Base-by-base conservation (phyloP, 1,140 invertebrate genomes). In the Aphidius ervi region DNA sequence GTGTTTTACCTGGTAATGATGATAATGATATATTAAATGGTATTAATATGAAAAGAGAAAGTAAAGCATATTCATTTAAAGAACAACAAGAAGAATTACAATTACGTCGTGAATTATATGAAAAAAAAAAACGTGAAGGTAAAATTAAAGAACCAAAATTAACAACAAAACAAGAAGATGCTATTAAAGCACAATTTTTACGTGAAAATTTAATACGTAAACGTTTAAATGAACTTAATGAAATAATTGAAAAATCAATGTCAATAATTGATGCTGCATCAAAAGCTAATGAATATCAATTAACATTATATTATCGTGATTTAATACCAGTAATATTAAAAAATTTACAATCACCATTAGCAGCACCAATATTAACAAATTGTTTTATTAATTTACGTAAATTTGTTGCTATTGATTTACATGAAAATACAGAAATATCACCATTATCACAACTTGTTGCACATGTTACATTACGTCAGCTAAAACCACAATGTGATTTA, bases 21-120 rank as follows among this genome's bases (percentile, higher is more conserved):
- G 86, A 85, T 59, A 85, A 82, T 63, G 83, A 78, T 47, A 80
- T 83, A 42, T 67, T 85, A 69, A 83, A 84, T 54, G 85, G 86
- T 16, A 89, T 91, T 81, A 98, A 99, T 69, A 85, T 99, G 70
- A 97, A 95, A 79, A 83, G 95, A 46, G 96, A 99, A 72, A 98
- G 93, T 74, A 99, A 98, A 81, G 92, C 88, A 4, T 99, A 99
- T 75, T 96, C 94, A 16, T 97, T 95, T 74, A 95, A 97, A 74
- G 97, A 99, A 68, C 97, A 99, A 75, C 82, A 97, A 70, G 96
- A 97, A 72, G 97, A 98, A 75, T 76, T 97, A 58, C 91, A 96
- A 70, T 77, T 99, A 42, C 82, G 92, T 45, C 88, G 94, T 65
- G 96, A 98, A 82, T 79, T 98, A 8, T 96, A 96, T 66, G 93